These are phyloP conservation scores for Scaptomyza reducta DNA, from an alignment of 2,888 invertebrate species.

Conservation along the genomic window DNA sequence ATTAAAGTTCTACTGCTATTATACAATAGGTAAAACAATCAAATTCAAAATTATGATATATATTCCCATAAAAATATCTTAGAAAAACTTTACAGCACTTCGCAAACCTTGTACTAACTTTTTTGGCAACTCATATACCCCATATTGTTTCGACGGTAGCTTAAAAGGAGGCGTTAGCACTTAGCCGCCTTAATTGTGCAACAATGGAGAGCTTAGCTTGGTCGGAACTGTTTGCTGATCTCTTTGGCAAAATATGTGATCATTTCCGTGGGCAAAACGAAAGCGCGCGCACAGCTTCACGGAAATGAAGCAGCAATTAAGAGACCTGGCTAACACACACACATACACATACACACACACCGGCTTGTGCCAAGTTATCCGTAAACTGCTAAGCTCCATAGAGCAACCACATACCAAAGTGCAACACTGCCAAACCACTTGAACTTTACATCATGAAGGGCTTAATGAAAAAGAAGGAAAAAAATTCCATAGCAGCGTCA, in stretches of 20 bases:
- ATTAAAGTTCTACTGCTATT: too few relatives aligned
- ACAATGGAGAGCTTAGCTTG: conserved; percentile 34
- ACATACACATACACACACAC: conserved; percentile 23
- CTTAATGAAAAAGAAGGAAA: conserved; percentile 11
- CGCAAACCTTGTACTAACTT: background rate
- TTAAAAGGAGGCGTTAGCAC: conserved; percentile 36
- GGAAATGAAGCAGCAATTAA: conserved; percentile 75
- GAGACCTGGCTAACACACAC: conserved; percentile 41
- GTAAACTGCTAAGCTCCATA: conserved; percentile 25
- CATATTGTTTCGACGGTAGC: conserved; percentile 30
- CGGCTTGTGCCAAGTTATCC: conserved; percentile 33
- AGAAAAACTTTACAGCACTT: too few relatives aligned
- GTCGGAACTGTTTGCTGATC: conserved; percentile 39
- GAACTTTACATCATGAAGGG: conserved; percentile 50
- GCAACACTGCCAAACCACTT: conserved; percentile 42
- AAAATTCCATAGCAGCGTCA: conserved; percentile 62
- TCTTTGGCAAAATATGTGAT: conserved; percentile 76
- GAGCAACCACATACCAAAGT: conserved; percentile 25
- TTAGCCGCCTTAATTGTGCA: conserved; percentile 65
- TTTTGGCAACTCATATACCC: background rate
- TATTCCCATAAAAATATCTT: background rate
- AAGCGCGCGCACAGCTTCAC: conserved; percentile 57
- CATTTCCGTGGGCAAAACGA: conserved; percentile 73
- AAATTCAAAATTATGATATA: too few relatives aligned
- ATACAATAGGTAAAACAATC: too few relatives aligned